Conservation (phyloP, 92 coral and sea anemone genomes). For the Phenganax stokvisi region DNA sequence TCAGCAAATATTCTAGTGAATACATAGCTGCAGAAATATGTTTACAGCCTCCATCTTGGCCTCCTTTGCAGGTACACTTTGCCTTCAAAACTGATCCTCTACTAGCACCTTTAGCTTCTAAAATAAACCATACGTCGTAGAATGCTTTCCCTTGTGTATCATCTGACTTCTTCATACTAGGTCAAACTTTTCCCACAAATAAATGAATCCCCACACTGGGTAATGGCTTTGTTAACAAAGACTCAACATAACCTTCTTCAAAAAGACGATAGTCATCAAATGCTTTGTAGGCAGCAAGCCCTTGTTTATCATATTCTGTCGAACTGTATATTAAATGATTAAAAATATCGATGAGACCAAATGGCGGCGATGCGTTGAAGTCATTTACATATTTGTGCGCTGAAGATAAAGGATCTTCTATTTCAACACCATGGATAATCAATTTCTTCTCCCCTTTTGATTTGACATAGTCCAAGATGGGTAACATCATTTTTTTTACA, state of each 20-base stretch:
- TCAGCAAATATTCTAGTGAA: conserved; percentile 43
- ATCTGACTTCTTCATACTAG: conserved; percentile 2
- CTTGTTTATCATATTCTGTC: no score
- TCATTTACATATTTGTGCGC: no score
- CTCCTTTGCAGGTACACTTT: conserved; percentile 52
- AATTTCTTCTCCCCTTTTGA: conserved; percentile 6
- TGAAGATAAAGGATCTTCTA: neutral
- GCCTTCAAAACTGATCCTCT: conserved; percentile 11
- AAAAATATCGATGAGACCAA: no score
- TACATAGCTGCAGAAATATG: conserved; percentile 59
- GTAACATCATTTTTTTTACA: conserved; percentile 27
- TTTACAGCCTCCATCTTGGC: conserved; percentile 58
- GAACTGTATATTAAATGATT: no score
- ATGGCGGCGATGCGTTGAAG: no score
- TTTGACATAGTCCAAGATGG: conserved; percentile 19
- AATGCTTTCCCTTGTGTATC: neutral
- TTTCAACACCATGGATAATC: conserved; percentile 37
- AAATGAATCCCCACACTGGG: no score
- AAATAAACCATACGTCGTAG: conserved; percentile 13
- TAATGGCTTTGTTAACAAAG: no score
- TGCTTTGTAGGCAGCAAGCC: no score
- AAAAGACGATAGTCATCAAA: no score
- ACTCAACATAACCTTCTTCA: no score
- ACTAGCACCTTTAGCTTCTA: conserved; percentile 1
- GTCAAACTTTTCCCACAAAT: no score